Evolutionary conservation across 2,888 invertebrate species (phyloP), one percentile per base, ranked within the genome.

Genomic region (Campaea margaritaria): DNA sequence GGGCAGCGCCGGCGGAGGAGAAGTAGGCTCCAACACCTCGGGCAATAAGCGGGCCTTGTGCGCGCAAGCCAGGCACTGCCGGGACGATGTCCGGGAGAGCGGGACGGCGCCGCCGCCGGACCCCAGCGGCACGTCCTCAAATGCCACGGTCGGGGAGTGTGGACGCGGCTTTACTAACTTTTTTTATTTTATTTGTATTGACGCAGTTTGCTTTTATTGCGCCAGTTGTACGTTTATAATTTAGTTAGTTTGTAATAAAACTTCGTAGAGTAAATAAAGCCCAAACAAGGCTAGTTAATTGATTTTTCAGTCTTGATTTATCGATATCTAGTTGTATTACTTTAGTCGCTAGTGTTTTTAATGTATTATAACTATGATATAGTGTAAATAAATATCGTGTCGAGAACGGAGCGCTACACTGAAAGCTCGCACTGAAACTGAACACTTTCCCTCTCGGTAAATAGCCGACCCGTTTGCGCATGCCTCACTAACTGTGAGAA

Each of bases 11-110:
- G 78, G 70, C 31, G 76, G 78, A 12, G 76, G 77, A 52, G 75
- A 62, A 43, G 76, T 82, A 57, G 83, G 80, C 46, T 86, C 85
- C 7, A 81, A 78, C 8, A 81, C 66, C 21, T 79, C 81, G 28
- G 83, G 72, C 50, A 82, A 62, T 80, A 87, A 82, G 62, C 83
- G 85, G 76, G 75, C 75, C 64, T 75, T 77, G 72, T 81, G 74
- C 9, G 72, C 71, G 62, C 87, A 85, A 55, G 86, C 85, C n/a
- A 85, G 44, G 68, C 87, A 87, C 74, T 83, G 83, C 13, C 87
- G 72, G 0, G 85, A 83, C 13, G 81, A 78, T 1, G 76, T 70
- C 5, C 82, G 78, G 31, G 72, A 60, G 7, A 68, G 68, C 45
- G 79, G 79, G 70, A 79, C 81, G 70, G 82, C 82, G n/a, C 77